A percentile compares a stretch with the other conserved stretches of the same genome.
Evolutionary conservation across 2,888 invertebrate species (phyloP).

Genomic region (Adelphocoris suturalis): DNA sequence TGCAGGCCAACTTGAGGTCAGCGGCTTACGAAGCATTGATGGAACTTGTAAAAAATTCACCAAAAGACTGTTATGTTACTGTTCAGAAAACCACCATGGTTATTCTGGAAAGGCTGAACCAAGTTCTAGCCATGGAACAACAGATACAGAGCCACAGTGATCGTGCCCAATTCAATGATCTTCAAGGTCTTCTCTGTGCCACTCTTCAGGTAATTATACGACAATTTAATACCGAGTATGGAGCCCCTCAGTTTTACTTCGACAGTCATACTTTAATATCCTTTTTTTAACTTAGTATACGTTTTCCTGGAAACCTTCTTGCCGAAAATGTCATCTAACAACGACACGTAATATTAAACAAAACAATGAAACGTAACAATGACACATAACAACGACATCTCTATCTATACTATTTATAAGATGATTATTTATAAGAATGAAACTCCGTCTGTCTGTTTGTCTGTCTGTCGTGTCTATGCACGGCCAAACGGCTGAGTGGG

Average conservation of each 20-base stretch:
- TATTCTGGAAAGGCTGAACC: slow-evolving; percentile 94
- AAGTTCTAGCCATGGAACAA: slow-evolving; percentile 96
- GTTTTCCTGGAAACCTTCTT: too few relatives aligned
- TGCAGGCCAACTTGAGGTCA: slow-evolving; percentile 92
- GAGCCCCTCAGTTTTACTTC: too few relatives aligned
- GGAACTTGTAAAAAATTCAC: slow-evolving; percentile 99
- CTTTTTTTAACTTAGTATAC: neutral
- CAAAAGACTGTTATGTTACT: slow-evolving; percentile 96
- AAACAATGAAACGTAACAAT: too few relatives aligned
- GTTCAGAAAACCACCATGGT: slow-evolving; percentile 98
- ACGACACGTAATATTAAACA: too few relatives aligned
- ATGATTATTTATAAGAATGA: too few relatives aligned
- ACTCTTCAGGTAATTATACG: slow-evolving; percentile 84
- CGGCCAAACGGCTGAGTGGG: too few relatives aligned
- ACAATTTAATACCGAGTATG: too few relatives aligned
- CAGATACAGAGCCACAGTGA: slow-evolving; percentile 92
- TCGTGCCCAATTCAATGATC: slow-evolving; percentile 95
- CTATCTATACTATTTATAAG: too few relatives aligned
- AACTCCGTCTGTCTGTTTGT: too few relatives aligned
- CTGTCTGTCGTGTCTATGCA: too few relatives aligned
- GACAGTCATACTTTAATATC: neutral
- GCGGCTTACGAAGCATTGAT: slow-evolving; percentile 99
- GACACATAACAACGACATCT: too few relatives aligned
- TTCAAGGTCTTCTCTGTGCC: slow-evolving; percentile 97
- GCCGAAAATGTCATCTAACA: too few relatives aligned